These are phyloP conservation scores for Phengaris alcon DNA, from an alignment of 2,888 invertebrate species.

Conservation along the genomic window DNA sequence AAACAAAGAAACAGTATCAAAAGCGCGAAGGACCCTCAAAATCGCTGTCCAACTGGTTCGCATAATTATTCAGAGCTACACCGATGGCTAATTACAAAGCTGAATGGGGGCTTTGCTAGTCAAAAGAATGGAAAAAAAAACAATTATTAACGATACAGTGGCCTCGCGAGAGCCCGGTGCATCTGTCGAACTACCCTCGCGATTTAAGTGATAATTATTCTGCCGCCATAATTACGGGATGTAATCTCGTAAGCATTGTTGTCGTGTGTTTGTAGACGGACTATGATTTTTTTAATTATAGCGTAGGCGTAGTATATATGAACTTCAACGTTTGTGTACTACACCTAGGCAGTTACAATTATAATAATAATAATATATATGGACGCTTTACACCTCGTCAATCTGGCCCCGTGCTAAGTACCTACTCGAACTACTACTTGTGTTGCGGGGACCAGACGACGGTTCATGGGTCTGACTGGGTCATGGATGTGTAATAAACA, in stretches of 20 bases:
- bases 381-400: too few relatives aligned
- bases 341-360: too few relatives aligned
- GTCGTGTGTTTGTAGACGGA: constrained; percentile 41
- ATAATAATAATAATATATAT: too few relatives aligned
- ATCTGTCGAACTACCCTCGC: constrained; percentile 70
- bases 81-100: constrained; percentile 74
- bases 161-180: constrained; percentile 75
- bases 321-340: neutral
- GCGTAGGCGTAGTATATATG: neutral
- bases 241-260: constrained; percentile 54
- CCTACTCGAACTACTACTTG: too few relatives aligned
- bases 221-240: constrained; percentile 74
- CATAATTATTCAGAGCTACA: constrained; percentile 65
- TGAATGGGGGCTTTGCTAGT: constrained; percentile 69
- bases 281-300: neutral
- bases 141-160: constrained; percentile 78
- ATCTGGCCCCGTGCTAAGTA: too few relatives aligned
- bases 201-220: constrained; percentile 78
- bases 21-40: constrained; percentile 42
- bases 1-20: constrained; percentile 31
- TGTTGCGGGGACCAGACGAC: too few relatives aligned
- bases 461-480: too few relatives aligned
- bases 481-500: too few relatives aligned
- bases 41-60: constrained; percentile 53
- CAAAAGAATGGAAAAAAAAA: constrained; percentile 62